phyloP scores from a whole-genome alignment of 2,888 invertebrate species.

The Eupeodes luniger region DNA sequence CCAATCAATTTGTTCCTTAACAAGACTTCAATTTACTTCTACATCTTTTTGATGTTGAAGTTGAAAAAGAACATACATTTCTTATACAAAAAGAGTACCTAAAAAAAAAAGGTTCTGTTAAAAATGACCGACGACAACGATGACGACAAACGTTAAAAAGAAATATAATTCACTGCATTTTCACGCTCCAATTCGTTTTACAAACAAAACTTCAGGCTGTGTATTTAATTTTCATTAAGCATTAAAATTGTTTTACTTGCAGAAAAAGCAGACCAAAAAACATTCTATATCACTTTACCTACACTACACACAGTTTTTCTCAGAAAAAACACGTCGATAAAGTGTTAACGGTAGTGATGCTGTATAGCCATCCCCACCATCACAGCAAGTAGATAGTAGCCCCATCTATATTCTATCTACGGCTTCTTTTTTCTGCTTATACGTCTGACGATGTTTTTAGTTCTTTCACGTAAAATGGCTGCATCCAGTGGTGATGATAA shows the following conservation, averaged over 20 bases:
- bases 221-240: slow-evolving; percentile 52
- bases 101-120: too few species aligned
- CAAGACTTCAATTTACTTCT: too few species aligned
- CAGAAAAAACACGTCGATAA: neutral
- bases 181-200: slow-evolving; percentile 59
- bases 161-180: slow-evolving; percentile 8
- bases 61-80: too few species aligned
- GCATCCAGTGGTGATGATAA: slow-evolving; percentile 59
- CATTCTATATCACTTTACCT: neutral
- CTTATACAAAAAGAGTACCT: too few species aligned
- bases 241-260: slow-evolving; percentile 47
- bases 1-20: too few species aligned
- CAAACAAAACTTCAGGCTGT: slow-evolving; percentile 45
- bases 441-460: neutral
- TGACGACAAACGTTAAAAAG: neutral
- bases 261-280: neutral
- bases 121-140: too few species aligned
- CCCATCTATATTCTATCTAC: too few species aligned
- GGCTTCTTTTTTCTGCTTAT: neutral
- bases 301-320: neutral
- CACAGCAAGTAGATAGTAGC: too few species aligned
- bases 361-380: neutral
- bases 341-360: neutral
- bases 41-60: too few species aligned
- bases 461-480: slow-evolving; percentile 33